Conservation (phyloP, 2,113 vertebrate genomes). For the Alethe castanea region DNA sequence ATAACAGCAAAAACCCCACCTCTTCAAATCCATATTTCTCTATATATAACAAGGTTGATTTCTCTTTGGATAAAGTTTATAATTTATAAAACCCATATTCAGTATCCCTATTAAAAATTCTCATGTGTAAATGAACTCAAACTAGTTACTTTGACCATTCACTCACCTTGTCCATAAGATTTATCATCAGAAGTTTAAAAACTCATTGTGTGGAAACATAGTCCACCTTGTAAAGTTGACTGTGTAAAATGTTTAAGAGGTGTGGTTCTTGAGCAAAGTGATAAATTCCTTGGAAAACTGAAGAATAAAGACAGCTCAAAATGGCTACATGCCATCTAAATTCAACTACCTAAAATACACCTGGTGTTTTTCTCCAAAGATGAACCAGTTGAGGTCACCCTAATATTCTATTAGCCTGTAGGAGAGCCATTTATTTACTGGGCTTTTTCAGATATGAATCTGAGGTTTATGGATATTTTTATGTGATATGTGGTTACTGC, state of each 20-base stretch:
- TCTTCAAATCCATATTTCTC: not conserved
- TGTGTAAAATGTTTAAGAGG: not conserved
- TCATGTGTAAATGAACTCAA: not conserved
- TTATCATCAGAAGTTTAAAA: not conserved
- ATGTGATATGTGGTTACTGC: not conserved
- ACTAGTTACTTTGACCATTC: not conserved
- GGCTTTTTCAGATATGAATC: rapidly evolving
- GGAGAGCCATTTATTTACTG: not conserved
- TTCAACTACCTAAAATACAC: not conserved
- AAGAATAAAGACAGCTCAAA: not conserved
- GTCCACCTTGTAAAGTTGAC: not conserved
- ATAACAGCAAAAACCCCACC: not conserved
- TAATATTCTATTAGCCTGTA: not conserved
- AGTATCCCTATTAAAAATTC: not conserved
- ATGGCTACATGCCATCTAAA: not conserved
- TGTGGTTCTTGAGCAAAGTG: not conserved
- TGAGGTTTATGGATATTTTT: not conserved
- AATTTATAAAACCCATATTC: not conserved
- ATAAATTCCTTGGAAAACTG: not conserved
- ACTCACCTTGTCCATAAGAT: not conserved
- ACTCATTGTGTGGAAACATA: not conserved
- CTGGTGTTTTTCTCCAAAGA: not conserved
- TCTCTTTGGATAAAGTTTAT: not conserved
- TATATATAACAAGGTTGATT: not conserved
- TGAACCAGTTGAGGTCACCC: rapidly evolving